Evolutionary conservation across 1,140 invertebrate species (phyloP).

Genomic region (Lithobius niger): DNA sequence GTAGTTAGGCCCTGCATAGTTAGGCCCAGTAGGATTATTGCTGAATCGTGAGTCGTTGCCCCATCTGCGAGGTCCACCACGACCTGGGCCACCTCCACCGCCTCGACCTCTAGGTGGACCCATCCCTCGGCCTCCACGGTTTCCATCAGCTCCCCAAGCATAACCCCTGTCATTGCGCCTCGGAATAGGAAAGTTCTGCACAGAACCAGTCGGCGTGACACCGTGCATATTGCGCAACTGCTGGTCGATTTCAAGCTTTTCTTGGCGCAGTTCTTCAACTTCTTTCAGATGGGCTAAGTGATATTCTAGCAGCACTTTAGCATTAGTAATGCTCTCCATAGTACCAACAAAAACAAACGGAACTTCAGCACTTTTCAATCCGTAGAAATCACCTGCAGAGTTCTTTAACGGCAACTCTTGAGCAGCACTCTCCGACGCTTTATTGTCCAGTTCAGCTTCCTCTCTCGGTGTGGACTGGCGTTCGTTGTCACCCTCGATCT

Average conservation of each 20-base stretch:
- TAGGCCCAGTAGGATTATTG: no score
- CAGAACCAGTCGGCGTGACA: slow-evolving; percentile 34
- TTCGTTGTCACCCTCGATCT: slow-evolving; percentile 97
- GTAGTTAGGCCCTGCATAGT: no score
- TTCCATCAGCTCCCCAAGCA: slow-evolving; percentile 32
- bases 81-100: slow-evolving; percentile 1
- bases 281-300: slow-evolving; percentile 89
- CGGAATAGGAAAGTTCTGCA: slow-evolving; percentile 39
- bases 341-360: slow-evolving; percentile 98
- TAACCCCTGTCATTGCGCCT: slow-evolving; percentile 36
- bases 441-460: no score
- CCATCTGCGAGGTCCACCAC: no score
- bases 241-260: slow-evolving; percentile 89
- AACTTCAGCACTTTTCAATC: no score
- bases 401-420: no score
- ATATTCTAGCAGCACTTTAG: slow-evolving; percentile 87
- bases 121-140: slow-evolving; percentile 36
- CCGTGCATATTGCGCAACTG: slow-evolving; percentile 72
- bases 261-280: slow-evolving; percentile 84
- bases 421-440: no score
- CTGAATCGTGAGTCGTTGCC: no score
- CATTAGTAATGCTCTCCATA: slow-evolving; percentile 86
- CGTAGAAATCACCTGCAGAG: no score
- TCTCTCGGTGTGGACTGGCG: slow-evolving; percentile 77
- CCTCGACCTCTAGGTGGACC: background rate